These are phyloP conservation scores for Pelodytes ibericus DNA, from an alignment of 2,797 vertebrate genomes.

Conservation along the genomic window DNA sequence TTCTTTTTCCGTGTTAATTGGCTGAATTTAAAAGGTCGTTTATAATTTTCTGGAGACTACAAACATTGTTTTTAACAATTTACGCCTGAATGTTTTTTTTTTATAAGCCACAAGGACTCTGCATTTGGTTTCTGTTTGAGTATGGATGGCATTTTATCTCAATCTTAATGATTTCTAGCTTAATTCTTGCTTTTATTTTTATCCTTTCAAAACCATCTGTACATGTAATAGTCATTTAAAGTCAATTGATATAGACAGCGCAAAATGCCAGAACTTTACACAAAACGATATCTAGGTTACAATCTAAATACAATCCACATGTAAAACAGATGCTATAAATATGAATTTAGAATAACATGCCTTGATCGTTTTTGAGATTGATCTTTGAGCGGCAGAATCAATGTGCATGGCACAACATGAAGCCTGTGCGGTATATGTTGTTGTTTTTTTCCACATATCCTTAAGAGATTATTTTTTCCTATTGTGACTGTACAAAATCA, in stretches of 20 bases:
- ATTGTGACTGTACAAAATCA: slow-evolving; percentile 61
- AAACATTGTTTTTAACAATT: slow-evolving; percentile 62
- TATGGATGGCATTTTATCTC: slow-evolving; percentile 57
- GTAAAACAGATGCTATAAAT: slow-evolving; percentile 66
- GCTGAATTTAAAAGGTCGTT: slow-evolving; percentile 46
- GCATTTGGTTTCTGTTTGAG: slow-evolving; percentile 59
- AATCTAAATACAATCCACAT: slow-evolving; percentile 65
- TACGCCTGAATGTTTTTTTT: slow-evolving; percentile 56
- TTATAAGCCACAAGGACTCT: slow-evolving; percentile 44
- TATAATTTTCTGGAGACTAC: slow-evolving; percentile 27
- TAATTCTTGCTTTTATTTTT: slow-evolving; percentile 20
- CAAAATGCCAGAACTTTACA: slow-evolving; percentile 57
- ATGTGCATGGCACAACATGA: slow-evolving; percentile 40
- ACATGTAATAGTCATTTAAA: slow-evolving; percentile 53
- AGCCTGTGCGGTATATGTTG: slow-evolving; percentile 54
- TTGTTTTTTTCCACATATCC: slow-evolving; percentile 55
- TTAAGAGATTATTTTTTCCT: slow-evolving; percentile 59
- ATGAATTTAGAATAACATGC: slow-evolving; percentile 63
- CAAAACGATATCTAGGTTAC: slow-evolving; percentile 57
- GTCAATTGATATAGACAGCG: slow-evolving; percentile 59
- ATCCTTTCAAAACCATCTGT: slow-evolving; percentile 56
- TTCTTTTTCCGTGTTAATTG: slow-evolving; percentile 40
- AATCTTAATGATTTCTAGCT: slow-evolving; percentile 52
- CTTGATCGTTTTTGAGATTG: slow-evolving; percentile 61
- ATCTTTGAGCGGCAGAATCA: slow-evolving; percentile 49